Evolutionary conservation across 2,113 vertebrate genomes (phyloP).

Genomic region (Xenopus borealis): DNA sequence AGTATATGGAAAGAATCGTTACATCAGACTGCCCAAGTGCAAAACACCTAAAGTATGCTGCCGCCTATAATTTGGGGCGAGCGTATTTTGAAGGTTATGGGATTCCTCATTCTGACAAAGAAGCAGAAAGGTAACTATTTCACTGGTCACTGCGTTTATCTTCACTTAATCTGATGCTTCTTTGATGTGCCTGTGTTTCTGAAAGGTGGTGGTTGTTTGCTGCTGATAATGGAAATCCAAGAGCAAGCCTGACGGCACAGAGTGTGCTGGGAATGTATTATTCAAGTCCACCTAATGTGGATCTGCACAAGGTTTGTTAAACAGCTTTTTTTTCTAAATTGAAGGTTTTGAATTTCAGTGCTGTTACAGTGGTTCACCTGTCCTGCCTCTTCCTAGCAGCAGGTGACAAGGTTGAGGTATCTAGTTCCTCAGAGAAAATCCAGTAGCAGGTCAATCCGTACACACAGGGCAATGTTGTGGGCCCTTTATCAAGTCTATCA

Average conservation of each 20-base stretch:
- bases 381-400: too few relatives aligned
- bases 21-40: slow-evolving; percentile 58
- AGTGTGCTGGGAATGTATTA: slow-evolving; percentile 72
- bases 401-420: too few relatives aligned
- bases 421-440: too few relatives aligned
- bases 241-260: slow-evolving; percentile 74
- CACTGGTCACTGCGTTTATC: too few relatives aligned
- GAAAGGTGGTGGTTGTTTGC: slow-evolving; percentile 67
- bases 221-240: slow-evolving; percentile 70
- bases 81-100: slow-evolving; percentile 69
- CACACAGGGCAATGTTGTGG: too few relatives aligned
- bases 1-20: slow-evolving; percentile 72
- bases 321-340: not conserved
- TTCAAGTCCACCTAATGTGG: slow-evolving; percentile 58
- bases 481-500: too few relatives aligned
- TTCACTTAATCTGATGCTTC: slow-evolving; percentile 44
- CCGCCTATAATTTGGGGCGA: slow-evolving; percentile 75
- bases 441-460: too few relatives aligned
- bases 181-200: not conserved
- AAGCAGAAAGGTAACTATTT: slow-evolving; percentile 71
- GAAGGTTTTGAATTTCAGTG: too few relatives aligned
- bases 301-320: slow-evolving; percentile 68
- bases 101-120: slow-evolving; percentile 59
- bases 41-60: slow-evolving; percentile 65
- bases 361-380: too few relatives aligned